These are phyloP conservation scores for Malurus elegans DNA, from an alignment of 2,113 vertebrate genomes.

Conservation along the genomic window DNA sequence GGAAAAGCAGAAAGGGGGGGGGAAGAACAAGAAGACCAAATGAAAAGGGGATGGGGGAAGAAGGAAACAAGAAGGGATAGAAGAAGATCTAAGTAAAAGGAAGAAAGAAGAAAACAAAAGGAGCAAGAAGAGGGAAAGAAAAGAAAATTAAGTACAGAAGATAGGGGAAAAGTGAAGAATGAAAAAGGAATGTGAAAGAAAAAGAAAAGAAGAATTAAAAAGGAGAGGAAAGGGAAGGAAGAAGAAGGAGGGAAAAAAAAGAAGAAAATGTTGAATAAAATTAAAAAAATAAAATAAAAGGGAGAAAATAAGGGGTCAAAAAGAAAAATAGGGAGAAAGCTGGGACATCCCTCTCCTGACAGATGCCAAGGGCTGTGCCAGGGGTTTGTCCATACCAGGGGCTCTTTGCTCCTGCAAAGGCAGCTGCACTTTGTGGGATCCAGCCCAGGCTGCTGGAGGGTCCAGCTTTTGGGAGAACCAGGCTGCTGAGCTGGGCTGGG, in stretches of 20 bases:
- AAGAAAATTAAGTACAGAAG: background rate
- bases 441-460: background rate
- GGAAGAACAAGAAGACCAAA: background rate
- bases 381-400: background rate
- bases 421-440: background rate
- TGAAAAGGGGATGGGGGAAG: background rate
- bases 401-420: too few relatives aligned
- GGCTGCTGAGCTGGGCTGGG: too few relatives aligned
- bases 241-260: too few relatives aligned
- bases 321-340: background rate
- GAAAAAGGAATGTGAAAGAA: rapidly evolving
- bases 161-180: background rate
- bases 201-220: background rate
- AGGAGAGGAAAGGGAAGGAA: rapidly evolving
- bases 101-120: background rate
- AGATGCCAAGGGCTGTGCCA: rapidly evolving
- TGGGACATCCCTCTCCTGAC: background rate
- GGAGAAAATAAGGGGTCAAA: rapidly evolving
- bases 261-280: background rate
- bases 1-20: rapidly evolving
- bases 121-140: rapidly evolving
- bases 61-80: rapidly evolving
- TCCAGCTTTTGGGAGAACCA: rapidly evolving
- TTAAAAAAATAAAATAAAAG: too few relatives aligned
- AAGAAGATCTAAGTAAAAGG: background rate